Evolutionary conservation across 2,888 invertebrate species (phyloP).

Genomic region (Brachylomia viminalis): DNA sequence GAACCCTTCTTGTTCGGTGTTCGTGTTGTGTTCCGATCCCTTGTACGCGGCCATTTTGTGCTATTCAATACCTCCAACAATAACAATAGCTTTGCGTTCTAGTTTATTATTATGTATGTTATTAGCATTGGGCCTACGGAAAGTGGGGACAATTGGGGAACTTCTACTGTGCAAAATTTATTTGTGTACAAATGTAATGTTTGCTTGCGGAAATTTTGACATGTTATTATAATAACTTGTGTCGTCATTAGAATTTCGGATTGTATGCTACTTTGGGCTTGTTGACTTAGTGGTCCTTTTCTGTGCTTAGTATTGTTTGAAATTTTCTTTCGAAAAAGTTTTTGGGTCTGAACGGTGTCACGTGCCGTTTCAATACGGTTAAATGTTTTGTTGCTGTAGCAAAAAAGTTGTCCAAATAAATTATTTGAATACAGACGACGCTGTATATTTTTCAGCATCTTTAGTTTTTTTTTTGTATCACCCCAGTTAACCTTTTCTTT

Average conservation of each 20-base stretch:
- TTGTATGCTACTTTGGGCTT: slow-evolving; percentile 2
- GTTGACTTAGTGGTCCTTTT: slow-evolving; percentile 19
- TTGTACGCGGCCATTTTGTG: slow-evolving; percentile 74
- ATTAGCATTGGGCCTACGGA: slow-evolving; percentile 69
- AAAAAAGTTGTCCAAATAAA: neutral
- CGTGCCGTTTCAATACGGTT: neutral
- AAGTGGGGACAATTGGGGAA: slow-evolving; percentile 64
- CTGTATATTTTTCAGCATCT: neutral
- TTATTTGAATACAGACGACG: neutral
- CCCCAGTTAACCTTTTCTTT: neutral
- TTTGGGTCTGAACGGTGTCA: neutral
- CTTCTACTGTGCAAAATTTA: slow-evolving; percentile 55
- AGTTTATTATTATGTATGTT: slow-evolving; percentile 76
- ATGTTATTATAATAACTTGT: slow-evolving; percentile 50
- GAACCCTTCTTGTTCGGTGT: slow-evolving; percentile 70
- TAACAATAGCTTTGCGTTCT: slow-evolving; percentile 74
- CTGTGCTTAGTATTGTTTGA: slow-evolving; percentile 3
- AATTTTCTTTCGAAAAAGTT: slow-evolving; percentile 1
- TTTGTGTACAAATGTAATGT: slow-evolving; percentile 50
- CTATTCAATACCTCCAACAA: slow-evolving; percentile 79
- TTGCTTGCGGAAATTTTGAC: slow-evolving; percentile 46
- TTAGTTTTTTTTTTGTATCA: neutral
- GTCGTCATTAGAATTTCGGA: slow-evolving; percentile 38
- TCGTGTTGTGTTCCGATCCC: slow-evolving; percentile 75
- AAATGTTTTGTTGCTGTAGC: neutral